Evolutionary conservation across 1,140 invertebrate species (phyloP).

Genomic region (Trissolcus basalis): DNA sequence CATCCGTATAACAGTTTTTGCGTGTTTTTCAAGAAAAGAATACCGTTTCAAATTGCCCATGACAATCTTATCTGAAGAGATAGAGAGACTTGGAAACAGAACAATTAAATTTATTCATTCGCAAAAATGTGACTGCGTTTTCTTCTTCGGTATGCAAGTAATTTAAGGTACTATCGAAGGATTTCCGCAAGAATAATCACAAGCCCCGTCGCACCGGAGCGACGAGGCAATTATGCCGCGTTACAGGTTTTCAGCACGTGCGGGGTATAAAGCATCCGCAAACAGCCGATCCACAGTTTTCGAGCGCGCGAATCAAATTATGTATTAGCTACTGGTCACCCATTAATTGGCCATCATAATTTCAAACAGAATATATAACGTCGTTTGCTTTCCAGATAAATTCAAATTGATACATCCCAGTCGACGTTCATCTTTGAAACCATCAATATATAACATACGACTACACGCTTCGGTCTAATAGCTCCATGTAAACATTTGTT

Average conservation of each 20-base stretch:
- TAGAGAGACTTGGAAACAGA: slow-evolving; percentile 12
- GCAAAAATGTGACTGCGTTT: slow-evolving; percentile 23
- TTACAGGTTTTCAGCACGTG: slow-evolving; percentile 54
- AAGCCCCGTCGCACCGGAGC: slow-evolving; percentile 22
- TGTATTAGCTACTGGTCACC: slow-evolving; percentile 44
- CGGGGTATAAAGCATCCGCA: slow-evolving; percentile 41
- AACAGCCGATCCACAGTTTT: slow-evolving; percentile 40
- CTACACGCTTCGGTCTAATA: too few species aligned
- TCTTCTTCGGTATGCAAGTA: slow-evolving; percentile 43
- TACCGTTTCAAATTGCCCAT: too few species aligned
- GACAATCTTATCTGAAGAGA: slow-evolving; percentile 9
- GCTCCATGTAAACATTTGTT: too few species aligned
- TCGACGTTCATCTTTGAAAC: slow-evolving; percentile 16
- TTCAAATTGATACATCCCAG: slow-evolving; percentile 31
- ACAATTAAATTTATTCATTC: slow-evolving; percentile 36
- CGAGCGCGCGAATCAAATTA: slow-evolving; percentile 35
- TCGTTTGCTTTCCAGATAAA: slow-evolving; percentile 12
- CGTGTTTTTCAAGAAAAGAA: too few species aligned
- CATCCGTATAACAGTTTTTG: not conserved
- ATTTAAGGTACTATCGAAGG: slow-evolving; percentile 43
- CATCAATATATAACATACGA: slow-evolving; percentile 35
- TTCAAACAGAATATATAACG: slow-evolving; percentile 26
- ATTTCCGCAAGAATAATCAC: slow-evolving; percentile 53
- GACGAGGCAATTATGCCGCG: slow-evolving; percentile 40
- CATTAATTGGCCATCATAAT: slow-evolving; percentile 50